These are phyloP conservation scores for Syrrhaptes paradoxus DNA, from an alignment of 2,113 vertebrate species.

Conservation along the genomic window DNA sequence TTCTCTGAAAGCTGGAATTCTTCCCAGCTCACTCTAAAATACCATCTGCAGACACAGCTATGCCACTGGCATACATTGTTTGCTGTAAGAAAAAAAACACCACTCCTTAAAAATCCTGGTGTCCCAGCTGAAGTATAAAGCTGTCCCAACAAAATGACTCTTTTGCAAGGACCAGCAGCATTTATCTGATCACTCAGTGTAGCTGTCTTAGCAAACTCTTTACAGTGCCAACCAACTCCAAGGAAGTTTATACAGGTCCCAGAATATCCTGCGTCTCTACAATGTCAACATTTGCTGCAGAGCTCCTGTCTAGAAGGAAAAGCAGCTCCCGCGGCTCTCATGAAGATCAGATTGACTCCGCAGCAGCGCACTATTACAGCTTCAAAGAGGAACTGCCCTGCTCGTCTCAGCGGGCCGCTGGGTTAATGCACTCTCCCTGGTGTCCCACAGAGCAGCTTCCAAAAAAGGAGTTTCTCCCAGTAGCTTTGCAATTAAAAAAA, in stretches of 20 bases:
- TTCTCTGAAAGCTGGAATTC: neutral
- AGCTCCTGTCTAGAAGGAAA: neutral
- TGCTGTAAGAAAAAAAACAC: neutral
- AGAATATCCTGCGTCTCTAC: neutral
- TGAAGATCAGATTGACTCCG: neutral
- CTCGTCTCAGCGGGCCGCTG: neutral
- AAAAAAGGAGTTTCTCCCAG: neutral
- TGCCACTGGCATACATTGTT: neutral
- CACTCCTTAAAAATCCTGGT: neutral
- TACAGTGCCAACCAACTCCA: neutral
- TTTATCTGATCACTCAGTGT: neutral
- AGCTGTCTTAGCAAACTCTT: neutral
- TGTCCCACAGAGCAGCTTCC: neutral
- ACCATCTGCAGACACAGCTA: neutral
- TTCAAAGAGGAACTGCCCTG: neutral
- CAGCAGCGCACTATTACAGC: neutral
- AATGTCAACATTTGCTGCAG: neutral
- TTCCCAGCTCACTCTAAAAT: neutral
- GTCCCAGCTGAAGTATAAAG: neutral
- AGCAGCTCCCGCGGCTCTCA: neutral
- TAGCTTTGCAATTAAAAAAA: neutral
- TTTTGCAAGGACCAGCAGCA: neutral
- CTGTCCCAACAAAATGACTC: neutral
- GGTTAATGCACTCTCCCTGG: neutral
- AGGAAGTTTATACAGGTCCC: neutral